Conservation (phyloP, 1,140 invertebrate species). For the Sminthurides bifidus region DNA sequence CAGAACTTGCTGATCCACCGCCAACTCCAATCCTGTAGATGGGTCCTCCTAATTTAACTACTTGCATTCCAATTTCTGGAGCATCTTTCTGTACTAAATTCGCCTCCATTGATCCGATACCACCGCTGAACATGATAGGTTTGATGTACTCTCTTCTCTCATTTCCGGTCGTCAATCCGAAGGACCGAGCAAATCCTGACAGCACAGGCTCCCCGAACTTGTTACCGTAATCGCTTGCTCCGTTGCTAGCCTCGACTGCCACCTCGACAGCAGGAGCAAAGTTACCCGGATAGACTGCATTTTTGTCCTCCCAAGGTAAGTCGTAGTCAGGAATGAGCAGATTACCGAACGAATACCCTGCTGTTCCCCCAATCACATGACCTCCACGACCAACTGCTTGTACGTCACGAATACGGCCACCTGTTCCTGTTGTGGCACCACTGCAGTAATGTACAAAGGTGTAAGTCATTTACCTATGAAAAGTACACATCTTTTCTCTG, state of each 20-base stretch:
- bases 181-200: slow-evolving; percentile 79
- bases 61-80: slow-evolving; percentile 64
- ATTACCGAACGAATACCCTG: slow-evolving; percentile 91
- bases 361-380: slow-evolving; percentile 86
- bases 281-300: slow-evolving; percentile 68
- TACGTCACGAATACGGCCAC: slow-evolving; percentile 86
- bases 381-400: slow-evolving; percentile 76
- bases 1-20: slow-evolving; percentile 88
- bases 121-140: slow-evolving; percentile 97
- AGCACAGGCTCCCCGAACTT: slow-evolving; percentile 97
- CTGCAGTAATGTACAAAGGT: slow-evolving; percentile 52
- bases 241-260: slow-evolving; percentile 90
- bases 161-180: slow-evolving; percentile 51
- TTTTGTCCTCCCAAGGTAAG: slow-evolving; percentile 72
- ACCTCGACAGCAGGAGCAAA: slow-evolving; percentile 80
- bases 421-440: slow-evolving; percentile 93
- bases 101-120: slow-evolving; percentile 80
- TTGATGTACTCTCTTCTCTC: slow-evolving; percentile 87
- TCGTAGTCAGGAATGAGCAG: slow-evolving; percentile 76
- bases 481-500: neutral
- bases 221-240: slow-evolving; percentile 96
- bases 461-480: slow-evolving; percentile 1
- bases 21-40: slow-evolving; percentile 95
- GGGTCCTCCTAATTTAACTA: slow-evolving; percentile 91
- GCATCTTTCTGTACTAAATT: slow-evolving; percentile 58